Percentiles rank a stretch among this genome's conserved stretches.
Evolutionary conservation across 1,140 invertebrate species (phyloP).

Genomic region (Araneus ventricosus): DNA sequence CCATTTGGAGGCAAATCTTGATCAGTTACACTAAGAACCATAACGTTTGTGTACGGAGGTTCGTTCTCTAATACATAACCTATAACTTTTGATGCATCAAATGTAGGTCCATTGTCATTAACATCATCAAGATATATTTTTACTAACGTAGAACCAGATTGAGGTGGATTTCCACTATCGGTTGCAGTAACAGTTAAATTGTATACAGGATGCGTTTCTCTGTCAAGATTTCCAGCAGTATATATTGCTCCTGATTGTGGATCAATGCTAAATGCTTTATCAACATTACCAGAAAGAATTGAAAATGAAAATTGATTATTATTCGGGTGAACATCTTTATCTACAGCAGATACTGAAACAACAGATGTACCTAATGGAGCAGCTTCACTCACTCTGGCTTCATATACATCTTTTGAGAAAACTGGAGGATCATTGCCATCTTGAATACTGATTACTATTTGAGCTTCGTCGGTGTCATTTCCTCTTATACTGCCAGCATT

Average conservation of each 20-base stretch:
- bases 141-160: constrained; percentile 88
- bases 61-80: constrained; percentile 85
- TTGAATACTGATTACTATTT: constrained; percentile 94
- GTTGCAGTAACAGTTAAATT: constrained; percentile 94
- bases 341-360: constrained; percentile 89
- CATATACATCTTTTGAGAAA: constrained; percentile 89
- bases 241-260: constrained; percentile 90
- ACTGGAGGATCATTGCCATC: constrained; percentile 97
- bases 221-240: constrained; percentile 88
- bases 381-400: constrained; percentile 87
- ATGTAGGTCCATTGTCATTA: constrained; percentile 96
- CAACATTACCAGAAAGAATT: constrained; percentile 90
- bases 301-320: constrained; percentile 96
- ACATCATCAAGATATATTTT: constrained; percentile 93
- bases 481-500: constrained; percentile 94
- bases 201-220: constrained; percentile 94
- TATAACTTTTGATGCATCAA: constrained; percentile 91
- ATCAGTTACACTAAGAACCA: constrained; percentile 91
- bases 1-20: constrained; percentile 94
- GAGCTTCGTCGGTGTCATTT: constrained; percentile 96
- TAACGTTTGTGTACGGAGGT: constrained; percentile 75
- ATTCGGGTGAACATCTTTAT: constrained; percentile 93
- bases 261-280: constrained; percentile 93
- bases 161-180: constrained; percentile 91
- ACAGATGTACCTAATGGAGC: constrained; percentile 87